Conservation (phyloP, 2,888 invertebrate species). For the Drosophila prolongata region DNA sequence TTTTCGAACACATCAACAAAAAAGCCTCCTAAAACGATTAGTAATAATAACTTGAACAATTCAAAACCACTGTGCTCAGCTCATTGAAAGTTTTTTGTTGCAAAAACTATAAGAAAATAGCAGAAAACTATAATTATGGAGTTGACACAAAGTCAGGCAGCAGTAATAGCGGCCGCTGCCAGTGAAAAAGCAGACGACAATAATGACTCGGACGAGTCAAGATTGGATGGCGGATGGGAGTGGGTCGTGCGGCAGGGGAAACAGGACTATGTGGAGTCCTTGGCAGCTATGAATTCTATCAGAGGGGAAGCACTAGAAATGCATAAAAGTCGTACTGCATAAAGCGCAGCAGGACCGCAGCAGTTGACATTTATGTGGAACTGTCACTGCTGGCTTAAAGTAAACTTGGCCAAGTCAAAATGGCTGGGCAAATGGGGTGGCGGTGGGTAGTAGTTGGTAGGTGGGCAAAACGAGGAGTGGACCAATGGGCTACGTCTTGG, state of each 20-base stretch:
- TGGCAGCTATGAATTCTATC: constrained; percentile 50
- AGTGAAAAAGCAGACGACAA: constrained; percentile 65
- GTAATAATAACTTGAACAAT: not conserved
- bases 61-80: constrained; percentile 53
- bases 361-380: constrained; percentile 72
- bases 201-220: constrained; percentile 57
- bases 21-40: too few relatives aligned
- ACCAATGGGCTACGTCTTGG: constrained; percentile 1
- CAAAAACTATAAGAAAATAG: constrained; percentile 29
- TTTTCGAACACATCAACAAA: too few relatives aligned
- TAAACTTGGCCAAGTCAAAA: constrained; percentile 28
- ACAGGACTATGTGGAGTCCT: constrained; percentile 48
- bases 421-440: constrained; percentile 9
- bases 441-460: not conserved
- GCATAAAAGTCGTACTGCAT: constrained; percentile 75
- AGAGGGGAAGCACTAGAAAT: constrained; percentile 68
- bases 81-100: constrained; percentile 57
- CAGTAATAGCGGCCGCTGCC: constrained; percentile 30
- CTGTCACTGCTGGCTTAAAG: constrained; percentile 44
- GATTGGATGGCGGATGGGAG: constrained; percentile 6
- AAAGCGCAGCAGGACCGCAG: constrained; percentile 67
- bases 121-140: constrained; percentile 73
- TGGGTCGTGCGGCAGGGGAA: not conserved
- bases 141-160: constrained; percentile 77
- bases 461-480: not conserved